Evolutionary conservation across 2,113 vertebrate species (phyloP), one percentile per base, ranked within the genome.

Genomic region (Struthidea cinerea): DNA sequence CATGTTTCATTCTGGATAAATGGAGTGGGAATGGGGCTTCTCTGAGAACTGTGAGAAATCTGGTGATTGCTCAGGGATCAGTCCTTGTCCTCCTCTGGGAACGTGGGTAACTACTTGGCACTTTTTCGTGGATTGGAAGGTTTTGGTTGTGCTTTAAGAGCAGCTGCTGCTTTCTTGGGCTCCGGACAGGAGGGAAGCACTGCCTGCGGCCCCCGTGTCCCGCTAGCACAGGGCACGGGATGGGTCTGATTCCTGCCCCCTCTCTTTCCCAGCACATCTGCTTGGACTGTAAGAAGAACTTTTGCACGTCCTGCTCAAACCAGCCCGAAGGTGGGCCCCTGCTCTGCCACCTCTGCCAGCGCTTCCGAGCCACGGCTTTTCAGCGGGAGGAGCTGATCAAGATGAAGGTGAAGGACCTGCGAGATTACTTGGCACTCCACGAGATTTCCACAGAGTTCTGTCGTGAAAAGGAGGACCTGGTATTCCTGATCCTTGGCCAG

Each of bases 331-430:
- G 91, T 0, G 98, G 98, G 26, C 98, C 98, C 35, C 98, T 98
- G 44, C 98, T 99, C 57, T 99, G 99, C 97, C 98, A 98, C 86
- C 99, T 99, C 21, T 99, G 99, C 91, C 98, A 98, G 79, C 98
- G 98, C 18, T 98, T 99, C 97, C 98, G 98, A 16, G 98, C 98
- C 91, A 99, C 99, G 9, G 98, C 98, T 67, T 98, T 99, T 11
- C 97, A 98, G 96, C 96, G 99, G 41, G 98, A 98, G 0, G 99
- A 99, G 97, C 97, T 99, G 21, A 99, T 99, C 97, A 99, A 99
- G 98, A 98, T 99, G 93, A 99, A 99, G 80, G 99, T 99, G 96
- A 99, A 99, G 97, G 99, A 99, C 68, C 98, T 99, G 75, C 94
- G 99, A 30, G 99, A 99, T 92, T 99, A 99, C 89, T 95, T 99